These are phyloP conservation scores for Phallusia fumigata DNA, from an alignment of 23 tunicate species.

Conservation along the genomic window DNA sequence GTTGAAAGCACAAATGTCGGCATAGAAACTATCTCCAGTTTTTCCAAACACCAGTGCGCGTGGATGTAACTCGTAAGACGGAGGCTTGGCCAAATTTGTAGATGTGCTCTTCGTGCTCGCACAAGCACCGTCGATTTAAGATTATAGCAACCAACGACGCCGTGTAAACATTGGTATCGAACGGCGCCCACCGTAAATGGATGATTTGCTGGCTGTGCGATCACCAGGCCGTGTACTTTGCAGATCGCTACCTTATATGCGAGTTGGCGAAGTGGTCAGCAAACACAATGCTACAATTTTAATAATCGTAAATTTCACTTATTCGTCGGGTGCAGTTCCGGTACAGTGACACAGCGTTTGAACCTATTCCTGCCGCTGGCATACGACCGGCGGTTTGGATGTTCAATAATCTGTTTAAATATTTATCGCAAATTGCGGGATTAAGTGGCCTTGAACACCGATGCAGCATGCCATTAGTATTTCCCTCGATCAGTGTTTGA, in stretches of 20 bases:
- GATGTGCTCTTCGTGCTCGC: background rate
- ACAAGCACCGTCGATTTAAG: background rate
- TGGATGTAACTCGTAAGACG: background rate
- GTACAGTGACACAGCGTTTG: no score
- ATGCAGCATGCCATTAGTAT: background rate
- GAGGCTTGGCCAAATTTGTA: background rate
- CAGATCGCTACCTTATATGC: background rate
- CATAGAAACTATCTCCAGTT: background rate
- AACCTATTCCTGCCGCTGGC: background rate
- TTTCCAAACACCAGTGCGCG: background rate
- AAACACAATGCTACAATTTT: background rate
- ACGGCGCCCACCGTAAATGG: background rate
- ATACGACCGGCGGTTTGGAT: background rate
- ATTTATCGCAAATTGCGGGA: background rate
- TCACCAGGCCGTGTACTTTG: no score
- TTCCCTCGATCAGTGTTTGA: background rate
- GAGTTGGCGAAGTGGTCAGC: background rate
- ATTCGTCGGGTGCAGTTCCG: no score
- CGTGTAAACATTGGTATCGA: background rate
- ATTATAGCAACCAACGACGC: background rate
- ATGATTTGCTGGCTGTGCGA: background rate
- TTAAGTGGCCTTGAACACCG: background rate
- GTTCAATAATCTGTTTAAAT: background rate
- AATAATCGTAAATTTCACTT: no score
- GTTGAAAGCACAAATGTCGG: background rate